Evolutionary conservation across 1,140 invertebrate genomes (phyloP).

Genomic region (Trachymyrmex cornetzi): DNA sequence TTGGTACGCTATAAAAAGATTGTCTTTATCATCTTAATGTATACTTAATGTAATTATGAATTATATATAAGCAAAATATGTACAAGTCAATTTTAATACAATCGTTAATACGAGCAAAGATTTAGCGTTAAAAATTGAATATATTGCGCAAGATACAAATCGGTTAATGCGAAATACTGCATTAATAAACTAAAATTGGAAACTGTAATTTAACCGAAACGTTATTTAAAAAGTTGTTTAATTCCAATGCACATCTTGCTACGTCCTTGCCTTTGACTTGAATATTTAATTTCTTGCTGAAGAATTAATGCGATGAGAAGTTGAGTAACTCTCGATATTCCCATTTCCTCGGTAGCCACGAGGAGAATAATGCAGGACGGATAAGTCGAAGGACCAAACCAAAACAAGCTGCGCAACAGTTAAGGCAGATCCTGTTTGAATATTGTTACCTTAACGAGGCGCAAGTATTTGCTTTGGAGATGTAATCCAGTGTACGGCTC

Average conservation of each 20-base stretch:
- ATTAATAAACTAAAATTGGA: slow-evolving; percentile 46
- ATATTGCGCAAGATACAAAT: slow-evolving; percentile 27
- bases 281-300: slow-evolving; percentile 54
- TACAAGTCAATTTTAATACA: neutral
- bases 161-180: slow-evolving; percentile 2
- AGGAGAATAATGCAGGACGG: slow-evolving; percentile 62
- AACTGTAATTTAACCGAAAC: slow-evolving; percentile 36
- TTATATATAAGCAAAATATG: neutral
- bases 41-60: neutral
- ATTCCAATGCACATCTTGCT: slow-evolving; percentile 35
- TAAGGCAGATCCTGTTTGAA: slow-evolving; percentile 69
- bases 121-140: slow-evolving; percentile 2
- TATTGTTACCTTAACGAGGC: slow-evolving; percentile 76
- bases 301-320: slow-evolving; percentile 53
- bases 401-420: slow-evolving; percentile 67
- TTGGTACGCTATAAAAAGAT: neutral
- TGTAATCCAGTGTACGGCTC: slow-evolving; percentile 57
- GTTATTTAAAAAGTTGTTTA: slow-evolving; percentile 49
- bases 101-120: neutral
- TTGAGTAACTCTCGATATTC: slow-evolving; percentile 60
- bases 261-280: slow-evolving; percentile 35
- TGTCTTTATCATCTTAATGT: neutral
- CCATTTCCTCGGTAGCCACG: slow-evolving; percentile 56
- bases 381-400: slow-evolving; percentile 65
- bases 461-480: slow-evolving; percentile 72